Percentiles rank a stretch among this genome's conserved stretches.
These are phyloP conservation scores for Lepus townsendii DNA, from an alignment of 2,797 vertebrate species.

Conservation along the genomic window DNA sequence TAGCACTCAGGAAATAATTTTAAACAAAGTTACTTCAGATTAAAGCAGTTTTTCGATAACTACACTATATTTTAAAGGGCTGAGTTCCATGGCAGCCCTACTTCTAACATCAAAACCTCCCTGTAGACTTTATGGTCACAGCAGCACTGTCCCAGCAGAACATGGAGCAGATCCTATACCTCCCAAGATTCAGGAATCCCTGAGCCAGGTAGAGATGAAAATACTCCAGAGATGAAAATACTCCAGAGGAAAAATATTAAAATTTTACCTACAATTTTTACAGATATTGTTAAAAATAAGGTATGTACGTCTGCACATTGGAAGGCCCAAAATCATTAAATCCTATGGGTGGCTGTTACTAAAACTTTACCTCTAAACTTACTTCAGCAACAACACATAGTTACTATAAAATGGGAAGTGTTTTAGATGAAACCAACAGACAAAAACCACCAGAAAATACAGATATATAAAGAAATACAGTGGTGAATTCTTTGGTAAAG, in stretches of 20 bases:
- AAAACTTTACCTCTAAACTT: slow-evolving; percentile 12
- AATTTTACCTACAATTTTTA: background rate
- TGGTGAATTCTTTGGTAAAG: background rate
- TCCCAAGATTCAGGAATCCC: background rate
- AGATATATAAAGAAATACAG: background rate
- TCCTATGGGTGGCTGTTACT: background rate
- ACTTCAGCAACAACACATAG: background rate
- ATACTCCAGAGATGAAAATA: slow-evolving; percentile 1
- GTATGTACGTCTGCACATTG: background rate
- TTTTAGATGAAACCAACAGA: slow-evolving; percentile 20
- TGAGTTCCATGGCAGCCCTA: background rate
- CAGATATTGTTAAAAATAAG: background rate
- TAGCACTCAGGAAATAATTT: background rate
- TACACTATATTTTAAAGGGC: background rate
- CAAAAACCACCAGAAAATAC: background rate
- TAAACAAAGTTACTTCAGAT: slow-evolving; percentile 17
- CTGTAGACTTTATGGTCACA: background rate
- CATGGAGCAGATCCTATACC: background rate
- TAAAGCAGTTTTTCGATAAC: slow-evolving; percentile 15
- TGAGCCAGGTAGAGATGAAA: background rate
- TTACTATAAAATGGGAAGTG: background rate
- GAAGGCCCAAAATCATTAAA: background rate
- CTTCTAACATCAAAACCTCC: background rate
- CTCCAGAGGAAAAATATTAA: background rate
- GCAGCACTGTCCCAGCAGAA: background rate